Base-by-base conservation (phyloP, 2,797 vertebrate genomes). In the Nyctalus aviator region DNA sequence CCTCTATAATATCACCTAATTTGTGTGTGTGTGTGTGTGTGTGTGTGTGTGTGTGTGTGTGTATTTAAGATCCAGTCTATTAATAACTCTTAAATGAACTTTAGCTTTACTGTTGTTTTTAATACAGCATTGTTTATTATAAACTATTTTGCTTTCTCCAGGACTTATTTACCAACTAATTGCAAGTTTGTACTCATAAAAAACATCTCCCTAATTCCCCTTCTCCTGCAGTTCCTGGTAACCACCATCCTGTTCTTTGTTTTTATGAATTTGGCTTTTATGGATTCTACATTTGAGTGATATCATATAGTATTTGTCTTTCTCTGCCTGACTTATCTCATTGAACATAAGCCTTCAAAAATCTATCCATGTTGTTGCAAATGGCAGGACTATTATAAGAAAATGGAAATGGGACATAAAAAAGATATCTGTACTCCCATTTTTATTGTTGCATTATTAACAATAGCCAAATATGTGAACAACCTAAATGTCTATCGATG, bases 301-400 rank as follows among this genome's bases (percentile, higher is more conserved):
- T 53, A 30, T 41, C 21, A 6, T 37, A 50, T 17, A n/a, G 35
- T 82, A 12, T 73, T 55, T 81, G 35, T 76, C 30, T 68, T 84
- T 75, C 30, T 75, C 37, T 91, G 50, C 48, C n/a, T 87, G 48
- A 30, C 35, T 81, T 72, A 53, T 11, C 35, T 88, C 11, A 5
- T 30, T 64, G 64, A 73, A 18, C 12, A 32, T 50, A 79, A 72
- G 32, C 76, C 55, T 15, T 81, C 7, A 32, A 30, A 68, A 69
- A 69, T 79, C 32, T 35, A 81, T 64, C 66, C 14, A 23, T 86
- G 30, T 76, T 6, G 14, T 79, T 27, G 8, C 20, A 79, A 72
- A 64, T 79, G 76, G 32, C 32, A 88, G 35, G 23, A 64, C 66
- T n/a, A n/a, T 87, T 93, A 81, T 66, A 85, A 92, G 50, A 64